Evolutionary conservation across 2,113 vertebrate species (phyloP).

Genomic region (Dicentrarchus labrax): DNA sequence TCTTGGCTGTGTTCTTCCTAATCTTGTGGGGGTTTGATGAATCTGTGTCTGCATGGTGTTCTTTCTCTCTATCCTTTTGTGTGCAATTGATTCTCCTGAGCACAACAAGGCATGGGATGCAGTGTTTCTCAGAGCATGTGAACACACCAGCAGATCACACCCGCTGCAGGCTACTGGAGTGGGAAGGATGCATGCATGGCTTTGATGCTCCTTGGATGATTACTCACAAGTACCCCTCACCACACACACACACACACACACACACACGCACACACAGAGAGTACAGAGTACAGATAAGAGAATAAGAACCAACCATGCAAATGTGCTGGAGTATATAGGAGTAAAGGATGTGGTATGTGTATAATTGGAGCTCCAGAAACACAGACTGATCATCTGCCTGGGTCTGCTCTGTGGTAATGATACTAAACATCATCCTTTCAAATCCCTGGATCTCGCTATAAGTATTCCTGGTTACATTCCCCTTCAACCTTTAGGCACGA

Average conservation of each 20-base stretch:
- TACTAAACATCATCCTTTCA: slow-evolving; percentile 2
- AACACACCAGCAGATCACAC: slow-evolving; percentile 55
- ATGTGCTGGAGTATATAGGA: not conserved
- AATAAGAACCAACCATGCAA: not conserved
- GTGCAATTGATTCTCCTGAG: slow-evolving; percentile 45
- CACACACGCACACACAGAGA: slow-evolving; percentile 41
- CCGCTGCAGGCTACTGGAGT: slow-evolving; percentile 57
- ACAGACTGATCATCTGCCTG: slow-evolving; percentile 11
- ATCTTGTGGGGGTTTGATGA: slow-evolving; percentile 54
- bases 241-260: slow-evolving; percentile 36
- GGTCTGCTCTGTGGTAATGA: slow-evolving; percentile 1
- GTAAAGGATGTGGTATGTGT: slow-evolving; percentile 4
- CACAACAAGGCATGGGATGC: slow-evolving; percentile 60
- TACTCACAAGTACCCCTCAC: slow-evolving; percentile 65
- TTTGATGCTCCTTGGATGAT: slow-evolving; percentile 75
- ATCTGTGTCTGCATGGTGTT: slow-evolving; percentile 64
- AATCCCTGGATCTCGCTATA: slow-evolving; percentile 19
- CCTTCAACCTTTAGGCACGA: slow-evolving; percentile 85
- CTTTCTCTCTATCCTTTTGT: slow-evolving; percentile 32
- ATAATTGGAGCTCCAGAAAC: slow-evolving; percentile 17
- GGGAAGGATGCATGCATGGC: slow-evolving; percentile 72
- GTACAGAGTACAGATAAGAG: not conserved
- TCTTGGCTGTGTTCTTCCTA: slow-evolving; percentile 73
- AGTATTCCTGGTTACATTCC: slow-evolving; percentile 17
- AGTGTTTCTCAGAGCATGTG: slow-evolving; percentile 60